Percentiles rank a stretch among this genome's conserved stretches.
phyloP scores from a whole-genome alignment of 2,113 vertebrate species.

The Micronisus gabar region DNA sequence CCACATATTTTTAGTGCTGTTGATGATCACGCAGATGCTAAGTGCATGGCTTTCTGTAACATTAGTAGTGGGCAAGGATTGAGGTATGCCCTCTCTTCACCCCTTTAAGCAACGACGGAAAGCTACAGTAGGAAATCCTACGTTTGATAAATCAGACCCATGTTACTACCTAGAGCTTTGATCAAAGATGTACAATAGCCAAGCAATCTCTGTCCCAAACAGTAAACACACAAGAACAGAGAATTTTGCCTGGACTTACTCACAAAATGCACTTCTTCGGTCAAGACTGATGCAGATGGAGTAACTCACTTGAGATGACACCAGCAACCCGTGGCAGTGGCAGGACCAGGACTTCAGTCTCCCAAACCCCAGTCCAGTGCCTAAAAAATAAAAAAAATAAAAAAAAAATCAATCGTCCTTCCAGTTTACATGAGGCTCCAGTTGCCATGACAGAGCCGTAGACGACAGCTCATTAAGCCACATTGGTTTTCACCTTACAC shows the following conservation, averaged over 20 bases:
- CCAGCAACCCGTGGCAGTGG: neutral
- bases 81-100: neutral
- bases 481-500: neutral
- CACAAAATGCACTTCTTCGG: neutral
- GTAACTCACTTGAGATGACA: too few relatives aligned
- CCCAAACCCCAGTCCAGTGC: neutral
- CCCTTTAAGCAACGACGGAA: too few relatives aligned
- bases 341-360: neutral
- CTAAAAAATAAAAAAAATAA: neutral
- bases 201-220: neutral
- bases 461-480: neutral
- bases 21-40: neutral
- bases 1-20: neutral
- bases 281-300: neutral
- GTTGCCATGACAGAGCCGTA: neutral
- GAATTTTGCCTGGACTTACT: neutral
- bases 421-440: neutral
- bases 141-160: neutral
- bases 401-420: neutral
- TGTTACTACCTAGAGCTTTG: neutral
- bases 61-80: neutral
- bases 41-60: rapidly evolving
- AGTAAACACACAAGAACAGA: neutral
- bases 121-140: too few relatives aligned
- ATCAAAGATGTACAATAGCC: neutral